These are phyloP conservation scores for Heliconius erato DNA, from an alignment of 2,888 invertebrate genomes.

Conservation along the genomic window DNA sequence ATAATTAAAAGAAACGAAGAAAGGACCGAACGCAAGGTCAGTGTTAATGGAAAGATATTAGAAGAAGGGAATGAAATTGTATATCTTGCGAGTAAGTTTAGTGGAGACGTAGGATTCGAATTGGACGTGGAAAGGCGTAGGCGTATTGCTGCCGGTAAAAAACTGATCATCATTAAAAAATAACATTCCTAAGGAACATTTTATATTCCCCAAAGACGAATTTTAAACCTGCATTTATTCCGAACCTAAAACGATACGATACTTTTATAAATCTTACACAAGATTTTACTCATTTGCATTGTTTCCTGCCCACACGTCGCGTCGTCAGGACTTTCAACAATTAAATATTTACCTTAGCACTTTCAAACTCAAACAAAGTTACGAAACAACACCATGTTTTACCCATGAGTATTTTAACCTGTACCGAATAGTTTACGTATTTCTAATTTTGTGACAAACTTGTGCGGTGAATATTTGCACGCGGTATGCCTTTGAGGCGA, in stretches of 20 bases:
- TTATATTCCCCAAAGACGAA: background rate
- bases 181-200: background rate
- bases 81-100: too few relatives aligned
- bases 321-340: background rate
- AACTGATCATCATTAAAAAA: background rate
- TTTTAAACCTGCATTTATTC: background rate
- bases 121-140: background rate
- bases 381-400: background rate
- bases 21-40: too few relatives aligned
- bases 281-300: background rate
- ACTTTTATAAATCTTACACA: background rate
- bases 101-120: background rate
- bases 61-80: too few relatives aligned
- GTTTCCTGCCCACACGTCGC: background rate
- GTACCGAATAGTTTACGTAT: conserved; percentile 16
- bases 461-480: conserved; percentile 17
- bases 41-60: too few relatives aligned
- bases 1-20: too few relatives aligned
- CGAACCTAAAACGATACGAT: background rate
- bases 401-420: background rate
- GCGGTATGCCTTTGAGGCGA: conserved; percentile 30
- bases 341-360: background rate
- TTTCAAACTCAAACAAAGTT: background rate
- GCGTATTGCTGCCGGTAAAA: background rate
- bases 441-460: conserved; percentile 13